A percentile compares a stretch with the other conserved stretches of the same genome.
Conservation (phyloP, 1,140 invertebrate species). For the Pseudobourletiella spinata region DNA sequence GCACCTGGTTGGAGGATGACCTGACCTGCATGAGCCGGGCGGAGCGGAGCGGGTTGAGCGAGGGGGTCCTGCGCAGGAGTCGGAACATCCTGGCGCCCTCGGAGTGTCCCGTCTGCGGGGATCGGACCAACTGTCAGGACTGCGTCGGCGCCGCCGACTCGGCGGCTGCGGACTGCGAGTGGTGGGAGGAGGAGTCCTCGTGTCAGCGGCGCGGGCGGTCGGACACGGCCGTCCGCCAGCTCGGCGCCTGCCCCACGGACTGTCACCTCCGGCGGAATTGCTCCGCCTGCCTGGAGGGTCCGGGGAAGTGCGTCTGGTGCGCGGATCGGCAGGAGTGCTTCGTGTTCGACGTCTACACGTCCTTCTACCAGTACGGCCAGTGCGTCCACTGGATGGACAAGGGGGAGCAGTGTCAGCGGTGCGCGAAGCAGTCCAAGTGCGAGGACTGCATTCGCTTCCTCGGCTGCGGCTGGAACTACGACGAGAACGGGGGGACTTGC, state of each 20-base stretch:
- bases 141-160: conserved; percentile 68
- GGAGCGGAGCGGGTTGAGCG: conserved; percentile 30
- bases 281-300: conserved; percentile 68
- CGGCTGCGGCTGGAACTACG: conserved; percentile 91
- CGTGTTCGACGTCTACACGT: conserved; percentile 87
- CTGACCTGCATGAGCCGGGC: conserved; percentile 11
- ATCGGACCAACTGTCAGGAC: conserved; percentile 56
- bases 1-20: conserved; percentile 71
- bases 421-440: conserved; percentile 22
- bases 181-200: conserved; percentile 72
- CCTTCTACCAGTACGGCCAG: conserved; percentile 82
- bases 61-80: conserved; percentile 9
- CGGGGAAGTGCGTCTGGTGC: conserved; percentile 89
- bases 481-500: conserved; percentile 61
- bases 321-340: conserved; percentile 84
- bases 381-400: conserved; percentile 89
- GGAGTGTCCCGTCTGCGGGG: conserved; percentile 74
- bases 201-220: conserved; percentile 68
- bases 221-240: conserved; percentile 48
- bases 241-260: conserved; percentile 58
- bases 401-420: conserved; percentile 40
- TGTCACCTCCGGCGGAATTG: conserved; percentile 67
- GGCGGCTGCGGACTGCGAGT: conserved; percentile 72
- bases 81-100: conserved; percentile 51
- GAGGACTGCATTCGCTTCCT: conserved; percentile 21